A percentile compares a stretch with the other conserved stretches of the same genome.
phyloP scores from a whole-genome alignment of 2,888 invertebrate genomes.

The Sinohyriopsis cumingii region DNA sequence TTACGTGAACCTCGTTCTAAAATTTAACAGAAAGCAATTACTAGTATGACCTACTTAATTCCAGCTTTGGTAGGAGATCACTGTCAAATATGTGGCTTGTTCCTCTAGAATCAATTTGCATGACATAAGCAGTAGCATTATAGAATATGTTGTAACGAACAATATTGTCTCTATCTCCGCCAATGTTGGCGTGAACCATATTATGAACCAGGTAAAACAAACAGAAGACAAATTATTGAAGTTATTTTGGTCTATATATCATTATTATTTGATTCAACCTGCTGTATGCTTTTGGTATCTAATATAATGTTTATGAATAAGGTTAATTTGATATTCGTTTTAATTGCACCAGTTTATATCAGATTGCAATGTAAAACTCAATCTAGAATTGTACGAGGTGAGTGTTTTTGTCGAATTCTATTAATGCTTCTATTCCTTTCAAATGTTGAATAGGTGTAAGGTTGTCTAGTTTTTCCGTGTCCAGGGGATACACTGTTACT shows the following conservation, averaged over 20 bases:
- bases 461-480: no score
- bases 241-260: background rate
- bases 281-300: background rate
- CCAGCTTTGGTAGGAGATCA: conserved; percentile 6
- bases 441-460: no score
- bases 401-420: no score
- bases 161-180: conserved; percentile 54
- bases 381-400: no score
- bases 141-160: conserved; percentile 49
- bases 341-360: no score
- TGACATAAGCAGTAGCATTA: conserved; percentile 36
- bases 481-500: no score
- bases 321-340: background rate
- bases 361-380: no score
- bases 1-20: conserved; percentile 22
- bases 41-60: conserved; percentile 4
- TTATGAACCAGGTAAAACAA: conserved; percentile 37
- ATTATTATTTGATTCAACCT: background rate
- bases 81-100: conserved; percentile 7
- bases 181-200: conserved; percentile 49
- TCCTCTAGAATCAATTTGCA: conserved; percentile 47
- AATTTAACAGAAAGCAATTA: background rate
- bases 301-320: background rate
- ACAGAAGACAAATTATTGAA: background rate
- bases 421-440: no score